Percentiles rank a stretch among this genome's conserved stretches.
phyloP scores from a whole-genome alignment of 2,888 invertebrate genomes.

The Drosophila birchii region DNA sequence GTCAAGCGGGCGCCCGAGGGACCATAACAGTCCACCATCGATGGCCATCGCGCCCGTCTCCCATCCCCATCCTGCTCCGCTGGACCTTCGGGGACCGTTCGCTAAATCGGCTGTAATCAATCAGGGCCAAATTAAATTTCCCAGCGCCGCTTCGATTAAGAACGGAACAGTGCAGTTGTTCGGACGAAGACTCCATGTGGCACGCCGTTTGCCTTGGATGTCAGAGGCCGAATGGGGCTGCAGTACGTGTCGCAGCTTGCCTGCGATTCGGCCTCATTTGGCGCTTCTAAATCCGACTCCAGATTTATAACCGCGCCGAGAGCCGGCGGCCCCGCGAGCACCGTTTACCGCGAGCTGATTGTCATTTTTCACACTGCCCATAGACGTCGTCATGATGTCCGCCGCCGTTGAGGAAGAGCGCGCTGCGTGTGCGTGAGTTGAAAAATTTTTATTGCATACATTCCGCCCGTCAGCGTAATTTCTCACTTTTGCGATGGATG shows the following conservation, averaged over 20 bases:
- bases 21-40: constrained; percentile 42
- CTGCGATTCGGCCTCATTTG: constrained; percentile 58
- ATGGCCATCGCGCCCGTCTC: constrained; percentile 19
- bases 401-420: constrained; percentile 17
- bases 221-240: not conserved
- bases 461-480: constrained; percentile 77
- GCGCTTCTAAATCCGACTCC: constrained; percentile 58
- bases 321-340: constrained; percentile 16
- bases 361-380: constrained; percentile 66
- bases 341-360: constrained; percentile 42
- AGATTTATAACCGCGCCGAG: constrained; percentile 64
- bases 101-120: constrained; percentile 79
- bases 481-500: constrained; percentile 66
- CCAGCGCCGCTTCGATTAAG: constrained; percentile 73
- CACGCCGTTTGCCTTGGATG: constrained; percentile 4
- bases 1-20: constrained; percentile 64
- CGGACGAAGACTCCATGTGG: not conserved
- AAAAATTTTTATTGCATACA: constrained; percentile 82
- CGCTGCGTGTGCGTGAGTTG: constrained; percentile 58
- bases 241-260: constrained; percentile 4
- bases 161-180: constrained; percentile 63
- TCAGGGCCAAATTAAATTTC: constrained; percentile 81
- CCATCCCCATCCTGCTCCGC: constrained; percentile 10
- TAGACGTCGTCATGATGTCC: constrained; percentile 51
- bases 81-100: constrained; percentile 66